phyloP scores from a whole-genome alignment of 2,888 invertebrate species.

The Heliconius erato region DNA sequence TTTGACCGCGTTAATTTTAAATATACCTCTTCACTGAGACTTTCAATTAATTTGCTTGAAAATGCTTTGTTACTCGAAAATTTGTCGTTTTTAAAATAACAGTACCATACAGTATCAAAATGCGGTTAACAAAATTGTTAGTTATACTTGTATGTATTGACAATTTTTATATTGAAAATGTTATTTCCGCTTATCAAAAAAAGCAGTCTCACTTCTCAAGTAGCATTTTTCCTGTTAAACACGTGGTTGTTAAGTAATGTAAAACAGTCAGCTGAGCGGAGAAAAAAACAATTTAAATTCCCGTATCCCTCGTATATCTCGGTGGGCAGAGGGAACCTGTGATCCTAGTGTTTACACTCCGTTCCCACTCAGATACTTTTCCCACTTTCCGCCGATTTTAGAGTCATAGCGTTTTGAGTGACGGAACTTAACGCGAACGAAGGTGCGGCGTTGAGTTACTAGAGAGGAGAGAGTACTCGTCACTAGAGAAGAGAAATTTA shows the following conservation, averaged over 20 bases:
- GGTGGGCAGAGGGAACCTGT: not conserved
- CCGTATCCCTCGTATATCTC: not conserved
- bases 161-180: no score
- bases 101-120: not conserved
- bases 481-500: not conserved
- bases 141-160: no score
- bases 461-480: not conserved
- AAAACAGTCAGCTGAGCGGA: no score
- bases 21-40: conserved; percentile 8
- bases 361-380: not conserved
- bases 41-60: conserved; percentile 24
- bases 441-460: not conserved
- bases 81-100: not conserved
- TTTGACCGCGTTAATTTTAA: conserved; percentile 20
- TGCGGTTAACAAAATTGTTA: no score
- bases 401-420: not conserved
- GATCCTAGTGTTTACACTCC: not conserved
- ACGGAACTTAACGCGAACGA: not conserved
- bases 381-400: no score
- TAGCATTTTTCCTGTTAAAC: no score
- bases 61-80: conserved; percentile 17
- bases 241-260: no score
- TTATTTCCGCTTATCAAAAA: no score
- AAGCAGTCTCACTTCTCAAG: no score
- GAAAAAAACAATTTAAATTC: no score